Evolutionary conservation across 2,797 vertebrate species (phyloP).

Genomic region (Leuciscus waleckii): DNA sequence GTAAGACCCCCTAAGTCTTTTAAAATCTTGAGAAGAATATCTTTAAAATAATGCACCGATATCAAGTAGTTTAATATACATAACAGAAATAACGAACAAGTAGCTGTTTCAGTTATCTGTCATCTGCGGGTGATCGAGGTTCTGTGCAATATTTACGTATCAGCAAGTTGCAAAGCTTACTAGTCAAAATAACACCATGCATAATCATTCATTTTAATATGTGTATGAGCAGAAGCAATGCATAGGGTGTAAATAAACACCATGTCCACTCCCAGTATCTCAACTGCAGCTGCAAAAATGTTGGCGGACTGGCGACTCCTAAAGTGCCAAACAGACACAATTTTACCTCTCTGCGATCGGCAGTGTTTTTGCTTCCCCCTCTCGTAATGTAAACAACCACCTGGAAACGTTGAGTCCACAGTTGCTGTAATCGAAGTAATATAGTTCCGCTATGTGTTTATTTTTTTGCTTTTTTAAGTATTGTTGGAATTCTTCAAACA

Average conservation of each 20-base stretch:
- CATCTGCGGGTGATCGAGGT: conserved; percentile 1
- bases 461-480: conserved; percentile 34
- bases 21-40: neutral
- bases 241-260: neutral
- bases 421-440: conserved; percentile 31
- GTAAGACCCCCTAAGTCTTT: neutral
- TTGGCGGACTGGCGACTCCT: conserved; percentile 41
- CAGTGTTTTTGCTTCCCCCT: neutral
- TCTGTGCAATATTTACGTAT: conserved; percentile 3
- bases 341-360: conserved; percentile 39
- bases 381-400: neutral
- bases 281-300: conserved; percentile 20
- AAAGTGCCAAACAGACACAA: conserved; percentile 45
- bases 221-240: neutral
- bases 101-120: neutral
- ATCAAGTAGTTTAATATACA: neutral
- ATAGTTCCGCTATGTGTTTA: conserved; percentile 11
- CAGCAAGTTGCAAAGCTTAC: neutral
- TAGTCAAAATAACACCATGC: neutral
- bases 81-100: neutral
- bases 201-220: neutral
- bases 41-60: neutral
- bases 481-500: conserved; percentile 59
- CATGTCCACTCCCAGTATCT: conserved; percentile 1
- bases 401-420: neutral